A percentile compares a stretch with the other conserved stretches of the same genome.
Evolutionary conservation across 2,113 vertebrate genomes (phyloP).

Genomic region (Pterocles orientalis): DNA sequence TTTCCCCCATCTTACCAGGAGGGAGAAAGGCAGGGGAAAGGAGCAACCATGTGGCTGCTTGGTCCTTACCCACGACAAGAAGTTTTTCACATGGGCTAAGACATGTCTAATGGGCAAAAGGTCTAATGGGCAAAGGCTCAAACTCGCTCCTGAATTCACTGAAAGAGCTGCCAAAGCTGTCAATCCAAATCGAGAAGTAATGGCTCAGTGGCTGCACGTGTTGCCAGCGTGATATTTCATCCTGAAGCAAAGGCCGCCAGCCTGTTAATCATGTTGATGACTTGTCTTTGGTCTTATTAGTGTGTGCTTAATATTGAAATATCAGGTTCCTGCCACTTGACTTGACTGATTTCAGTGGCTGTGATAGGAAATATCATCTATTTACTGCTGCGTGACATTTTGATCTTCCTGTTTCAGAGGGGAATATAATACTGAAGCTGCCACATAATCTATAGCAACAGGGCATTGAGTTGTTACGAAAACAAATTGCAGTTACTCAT

Average conservation of each 20-base stretch:
- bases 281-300: constrained; percentile 11
- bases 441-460: not conserved
- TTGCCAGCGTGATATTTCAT: not conserved
- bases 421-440: not conserved
- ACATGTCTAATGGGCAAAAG: not conserved
- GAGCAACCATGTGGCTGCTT: too few relatives aligned
- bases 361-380: not conserved
- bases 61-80: not conserved
- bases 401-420: not conserved
- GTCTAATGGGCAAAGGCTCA: not conserved
- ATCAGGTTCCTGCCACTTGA: not conserved
- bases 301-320: not conserved
- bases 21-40: too few relatives aligned
- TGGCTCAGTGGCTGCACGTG: not conserved
- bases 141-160: not conserved
- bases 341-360: constrained; percentile 8
- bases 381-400: not conserved
- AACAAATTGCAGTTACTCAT: not conserved
- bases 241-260: not conserved
- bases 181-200: not conserved
- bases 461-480: not conserved
- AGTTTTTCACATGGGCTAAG: not conserved
- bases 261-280: not conserved
- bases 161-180: not conserved
- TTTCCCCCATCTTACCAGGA: too few relatives aligned